Conservation (phyloP, 2,113 vertebrate species). For the Colinus virginianus region DNA sequence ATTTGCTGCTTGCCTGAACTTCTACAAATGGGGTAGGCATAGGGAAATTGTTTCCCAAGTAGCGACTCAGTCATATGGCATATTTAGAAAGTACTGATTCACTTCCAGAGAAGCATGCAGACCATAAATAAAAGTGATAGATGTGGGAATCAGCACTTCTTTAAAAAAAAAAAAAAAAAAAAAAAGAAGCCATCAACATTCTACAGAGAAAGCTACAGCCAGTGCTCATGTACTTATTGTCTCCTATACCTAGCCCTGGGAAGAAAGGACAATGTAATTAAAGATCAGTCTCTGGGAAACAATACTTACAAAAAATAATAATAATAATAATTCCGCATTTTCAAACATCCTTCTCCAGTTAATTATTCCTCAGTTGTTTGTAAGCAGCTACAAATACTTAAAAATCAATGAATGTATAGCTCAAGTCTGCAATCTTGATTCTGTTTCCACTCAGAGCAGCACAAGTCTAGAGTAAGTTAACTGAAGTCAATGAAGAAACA, state of each 20-base stretch:
- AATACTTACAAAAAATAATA: slow-evolving; percentile 33
- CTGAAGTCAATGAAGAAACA: neutral
- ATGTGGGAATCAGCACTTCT: neutral
- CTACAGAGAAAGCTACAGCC: slow-evolving; percentile 1
- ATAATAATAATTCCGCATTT: slow-evolving; percentile 47
- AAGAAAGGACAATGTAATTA: slow-evolving; percentile 41
- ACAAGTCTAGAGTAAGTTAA: neutral
- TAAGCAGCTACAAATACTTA: slow-evolving; percentile 33
- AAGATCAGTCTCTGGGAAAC: slow-evolving; percentile 68
- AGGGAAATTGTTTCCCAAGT: neutral
- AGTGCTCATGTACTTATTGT: neutral
- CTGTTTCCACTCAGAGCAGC: neutral
- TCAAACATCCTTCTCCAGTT: slow-evolving; percentile 52
- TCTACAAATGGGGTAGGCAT: neutral
- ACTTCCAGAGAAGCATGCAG: neutral
- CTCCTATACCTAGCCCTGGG: neutral
- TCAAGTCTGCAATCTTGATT: neutral
- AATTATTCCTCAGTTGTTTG: slow-evolving; percentile 52
- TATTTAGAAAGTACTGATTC: slow-evolving; percentile 12
- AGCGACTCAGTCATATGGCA: neutral
- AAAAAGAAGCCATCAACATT: neutral
- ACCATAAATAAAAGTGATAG: neutral
- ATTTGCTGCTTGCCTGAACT: slow-evolving; percentile 13
- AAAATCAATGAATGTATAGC: slow-evolving; percentile 22
- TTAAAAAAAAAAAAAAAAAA: neutral